These are phyloP conservation scores for Himalopsyche kuldschensis DNA, from an alignment of 2,888 invertebrate species.

Conservation along the genomic window DNA sequence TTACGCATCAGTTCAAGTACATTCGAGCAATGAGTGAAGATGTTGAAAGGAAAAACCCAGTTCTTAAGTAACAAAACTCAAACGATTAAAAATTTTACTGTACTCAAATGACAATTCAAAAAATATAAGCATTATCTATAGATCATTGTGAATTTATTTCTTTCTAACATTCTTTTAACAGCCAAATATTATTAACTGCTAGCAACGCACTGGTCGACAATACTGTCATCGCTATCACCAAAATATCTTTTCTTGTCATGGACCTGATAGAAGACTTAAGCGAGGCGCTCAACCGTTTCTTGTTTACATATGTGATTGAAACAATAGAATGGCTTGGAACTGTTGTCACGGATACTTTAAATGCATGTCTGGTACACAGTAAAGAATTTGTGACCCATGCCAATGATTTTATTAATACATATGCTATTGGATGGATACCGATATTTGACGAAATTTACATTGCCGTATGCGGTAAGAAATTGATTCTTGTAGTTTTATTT, in stretches of 20 bases:
- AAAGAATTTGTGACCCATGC: background rate
- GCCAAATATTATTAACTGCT: background rate
- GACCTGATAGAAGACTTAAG: background rate
- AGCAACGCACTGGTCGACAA: background rate
- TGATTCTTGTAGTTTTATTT: too few species aligned
- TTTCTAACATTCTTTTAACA: background rate
- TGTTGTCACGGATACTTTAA: background rate
- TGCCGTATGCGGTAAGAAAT: background rate
- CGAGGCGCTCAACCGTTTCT: background rate
- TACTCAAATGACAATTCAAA: too few species aligned
- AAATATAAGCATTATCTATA: too few species aligned
- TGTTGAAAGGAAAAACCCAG: too few species aligned
- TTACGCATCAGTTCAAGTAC: too few species aligned
- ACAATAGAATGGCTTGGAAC: background rate
- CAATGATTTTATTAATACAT: background rate
- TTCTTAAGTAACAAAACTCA: too few species aligned
- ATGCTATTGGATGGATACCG: background rate
- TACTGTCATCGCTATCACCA: background rate
- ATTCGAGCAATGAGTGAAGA: too few species aligned
- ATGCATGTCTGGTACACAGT: background rate
- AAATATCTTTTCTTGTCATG: background rate
- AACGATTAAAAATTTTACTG: too few species aligned
- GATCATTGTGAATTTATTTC: too few species aligned
- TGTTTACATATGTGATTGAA: background rate
- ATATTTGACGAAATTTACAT: background rate